These are phyloP conservation scores for Numida meleagris DNA, from an alignment of 2,113 vertebrate species.

Conservation along the genomic window DNA sequence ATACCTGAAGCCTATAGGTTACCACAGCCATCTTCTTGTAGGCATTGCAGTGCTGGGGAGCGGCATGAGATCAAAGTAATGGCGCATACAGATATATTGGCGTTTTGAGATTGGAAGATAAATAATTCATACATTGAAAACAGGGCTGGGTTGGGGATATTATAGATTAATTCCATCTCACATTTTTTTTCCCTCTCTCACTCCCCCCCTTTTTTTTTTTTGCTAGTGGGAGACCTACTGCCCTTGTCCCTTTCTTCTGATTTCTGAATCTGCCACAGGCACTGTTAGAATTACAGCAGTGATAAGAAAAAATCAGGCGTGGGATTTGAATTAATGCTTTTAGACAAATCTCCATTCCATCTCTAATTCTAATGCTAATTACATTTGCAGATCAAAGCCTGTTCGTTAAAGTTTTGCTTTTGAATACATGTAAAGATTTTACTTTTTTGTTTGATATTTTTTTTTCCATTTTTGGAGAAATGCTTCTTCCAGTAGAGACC, in stretches of 20 bases:
- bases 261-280: conserved; percentile 75
- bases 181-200: background rate
- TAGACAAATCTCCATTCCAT: conserved; percentile 82
- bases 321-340: conserved; percentile 83
- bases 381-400: conserved; percentile 81
- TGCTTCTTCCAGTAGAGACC: background rate
- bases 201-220: background rate
- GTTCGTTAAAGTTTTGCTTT: conserved; percentile 75
- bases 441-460: conserved; percentile 57
- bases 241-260: conserved; percentile 61
- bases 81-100: conserved; percentile 26
- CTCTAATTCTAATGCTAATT: conserved; percentile 83
- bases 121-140: conserved; percentile 68
- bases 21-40: background rate
- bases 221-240: conserved; percentile 50
- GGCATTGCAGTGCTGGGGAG: background rate
- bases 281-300: conserved; percentile 64
- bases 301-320: conserved; percentile 80
- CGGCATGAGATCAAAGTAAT: conserved; percentile 37
- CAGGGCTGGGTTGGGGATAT: conserved; percentile 26
- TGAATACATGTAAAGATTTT: conserved; percentile 74
- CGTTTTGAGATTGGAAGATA: conserved; percentile 59
- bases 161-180: conserved; percentile 57
- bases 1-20: background rate
- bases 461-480: conserved; percentile 18